phyloP scores from a whole-genome alignment of 2,797 vertebrate species.

The Sylvilagus floridanus region DNA sequence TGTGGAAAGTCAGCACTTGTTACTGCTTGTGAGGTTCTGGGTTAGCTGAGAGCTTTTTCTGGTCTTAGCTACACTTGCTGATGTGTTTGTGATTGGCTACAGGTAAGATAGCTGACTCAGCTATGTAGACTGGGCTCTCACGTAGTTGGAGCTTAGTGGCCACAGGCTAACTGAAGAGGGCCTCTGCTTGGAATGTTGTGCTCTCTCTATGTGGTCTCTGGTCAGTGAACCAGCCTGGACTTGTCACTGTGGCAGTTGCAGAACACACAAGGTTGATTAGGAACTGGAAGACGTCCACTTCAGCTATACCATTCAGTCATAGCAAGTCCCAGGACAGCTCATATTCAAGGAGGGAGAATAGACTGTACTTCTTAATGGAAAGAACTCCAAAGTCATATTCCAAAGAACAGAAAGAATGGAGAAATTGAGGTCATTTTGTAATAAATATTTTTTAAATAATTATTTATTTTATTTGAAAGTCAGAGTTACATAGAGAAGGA shows the following conservation, averaged over 20 bases:
- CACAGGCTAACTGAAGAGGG: too few relatives aligned
- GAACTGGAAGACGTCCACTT: background rate
- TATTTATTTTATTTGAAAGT: too few relatives aligned
- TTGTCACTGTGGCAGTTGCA: background rate
- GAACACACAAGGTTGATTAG: background rate
- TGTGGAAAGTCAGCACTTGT: background rate
- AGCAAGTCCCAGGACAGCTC: background rate
- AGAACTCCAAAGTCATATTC: background rate
- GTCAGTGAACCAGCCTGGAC: background rate
- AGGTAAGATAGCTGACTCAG: background rate
- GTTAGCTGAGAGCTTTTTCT: background rate
- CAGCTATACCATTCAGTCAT: too few relatives aligned
- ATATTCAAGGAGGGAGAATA: background rate
- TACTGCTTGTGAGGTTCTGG: background rate
- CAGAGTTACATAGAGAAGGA: too few relatives aligned
- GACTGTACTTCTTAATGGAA: too few relatives aligned
- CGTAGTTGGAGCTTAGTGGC: background rate
- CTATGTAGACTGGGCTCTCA: background rate
- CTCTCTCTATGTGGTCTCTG: background rate
- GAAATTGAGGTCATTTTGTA: background rate
- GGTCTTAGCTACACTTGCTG: too few relatives aligned
- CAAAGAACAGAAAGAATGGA: background rate
- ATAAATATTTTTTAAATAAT: too few relatives aligned
- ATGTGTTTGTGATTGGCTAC: background rate
- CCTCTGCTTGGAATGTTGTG: background rate